Conservation (phyloP, 2,797 vertebrate species). For the Pangasius sanitwongsei region DNA sequence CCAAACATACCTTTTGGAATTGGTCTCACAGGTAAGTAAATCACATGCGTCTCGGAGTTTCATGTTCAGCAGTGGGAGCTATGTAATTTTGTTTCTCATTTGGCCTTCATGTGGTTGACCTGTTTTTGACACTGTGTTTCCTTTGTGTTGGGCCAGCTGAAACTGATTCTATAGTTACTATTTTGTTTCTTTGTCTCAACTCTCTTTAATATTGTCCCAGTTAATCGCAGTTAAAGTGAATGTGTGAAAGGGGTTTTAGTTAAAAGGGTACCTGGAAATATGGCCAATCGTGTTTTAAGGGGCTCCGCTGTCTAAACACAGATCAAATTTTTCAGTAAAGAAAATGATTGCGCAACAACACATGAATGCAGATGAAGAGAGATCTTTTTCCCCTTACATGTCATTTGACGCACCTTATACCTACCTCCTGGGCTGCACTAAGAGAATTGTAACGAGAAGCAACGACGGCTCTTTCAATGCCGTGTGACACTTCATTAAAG, state of each 20-base stretch:
- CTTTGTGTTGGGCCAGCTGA: background rate
- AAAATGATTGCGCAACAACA: background rate
- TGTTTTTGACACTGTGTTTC: conserved; percentile 30
- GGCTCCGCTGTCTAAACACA: background rate
- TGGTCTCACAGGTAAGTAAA: background rate
- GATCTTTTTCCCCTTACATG: background rate
- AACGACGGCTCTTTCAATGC: background rate
- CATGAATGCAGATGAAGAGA: background rate
- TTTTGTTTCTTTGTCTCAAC: background rate
- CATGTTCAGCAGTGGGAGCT: background rate
- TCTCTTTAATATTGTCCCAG: background rate
- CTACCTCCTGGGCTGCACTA: background rate
- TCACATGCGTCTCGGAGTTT: background rate
- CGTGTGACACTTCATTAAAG: background rate
- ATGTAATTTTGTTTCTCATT: background rate
- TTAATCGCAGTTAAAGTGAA: background rate
- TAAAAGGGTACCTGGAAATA: background rate
- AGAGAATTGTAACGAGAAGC: background rate
- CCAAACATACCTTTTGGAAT: too few relatives aligned
- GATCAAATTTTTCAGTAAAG: background rate
- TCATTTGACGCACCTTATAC: background rate
- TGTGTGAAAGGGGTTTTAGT: background rate
- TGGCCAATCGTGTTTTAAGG: background rate
- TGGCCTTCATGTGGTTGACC: conserved; percentile 23
- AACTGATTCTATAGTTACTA: background rate